Evolutionary conservation across 2,797 vertebrate genomes (phyloP), one percentile per base, ranked within the genome.

Genomic region (Melanotaenia trifasciata): DNA sequence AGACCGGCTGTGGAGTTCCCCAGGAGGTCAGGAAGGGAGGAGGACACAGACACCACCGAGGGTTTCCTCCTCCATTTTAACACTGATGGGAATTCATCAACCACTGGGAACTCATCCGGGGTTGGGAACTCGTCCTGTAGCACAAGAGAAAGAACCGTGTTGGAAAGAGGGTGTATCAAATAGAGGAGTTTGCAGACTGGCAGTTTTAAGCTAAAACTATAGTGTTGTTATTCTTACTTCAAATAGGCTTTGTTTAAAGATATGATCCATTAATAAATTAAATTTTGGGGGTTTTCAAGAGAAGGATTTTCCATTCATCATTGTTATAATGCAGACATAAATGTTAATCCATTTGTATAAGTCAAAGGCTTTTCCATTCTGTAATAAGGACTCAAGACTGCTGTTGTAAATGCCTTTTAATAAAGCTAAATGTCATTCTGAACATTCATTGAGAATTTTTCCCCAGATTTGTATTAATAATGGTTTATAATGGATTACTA

Each of bases 31-130:
- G 96, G 96, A 26, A 97, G 95, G 0, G 96, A 95, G 71, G 96
- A 94, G 6, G 97, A 96, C 72, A 96, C 89, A 0, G 96, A 95
- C 13, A 93, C 81, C 0, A 93, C 93, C 0, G 96, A 96, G 6
- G 96, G 93, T 89, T 97, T 98, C 89, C 96, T 89, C 54, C 94
- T 95, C 97, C 97, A 99, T 82, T 97, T 98, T 83, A 97, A 87
- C 85, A 95, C 93, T 28, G 94, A 92, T 0, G 94, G 92, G 70
- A 91, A 96, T 71, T 94, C 95, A 28, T 96, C 95, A 0, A 95
- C 94, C 54, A 95, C 94, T 0, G 93, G 94, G 1, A 96, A 96
- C 81, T 95, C 95, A 57, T 97, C 96, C 84, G 97, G 87, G 4
- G 86, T 82, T 0, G 91, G 88, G 73, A 94, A 95, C 83, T 94